Percentiles rank a stretch among this genome's conserved stretches.
Conservation (phyloP, 2,797 vertebrate genomes). For the Valencia hispanica region DNA sequence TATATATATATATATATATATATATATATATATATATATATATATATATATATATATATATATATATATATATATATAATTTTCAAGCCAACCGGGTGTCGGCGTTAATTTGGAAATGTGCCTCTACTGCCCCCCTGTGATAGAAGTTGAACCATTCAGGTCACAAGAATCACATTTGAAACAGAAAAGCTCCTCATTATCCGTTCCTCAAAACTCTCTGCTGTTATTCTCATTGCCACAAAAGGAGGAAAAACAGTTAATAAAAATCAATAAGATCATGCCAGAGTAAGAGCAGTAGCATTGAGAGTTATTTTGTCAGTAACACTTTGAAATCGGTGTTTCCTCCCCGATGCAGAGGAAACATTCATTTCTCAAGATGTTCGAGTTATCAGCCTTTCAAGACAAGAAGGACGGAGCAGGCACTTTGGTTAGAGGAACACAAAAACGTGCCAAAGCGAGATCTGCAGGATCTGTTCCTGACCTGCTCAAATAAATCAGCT, state of each 20-base stretch:
- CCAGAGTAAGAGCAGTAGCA: constrained; percentile 13
- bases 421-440: not conserved
- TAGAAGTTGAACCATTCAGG: not conserved
- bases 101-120: constrained; percentile 12
- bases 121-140: constrained; percentile 68
- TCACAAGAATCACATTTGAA: not conserved
- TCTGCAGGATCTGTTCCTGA: not conserved
- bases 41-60: no score
- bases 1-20: no score
- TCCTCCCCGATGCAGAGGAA: not conserved
- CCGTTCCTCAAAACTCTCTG: not conserved
- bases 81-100: not conserved
- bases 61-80: no score
- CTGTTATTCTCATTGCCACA: not conserved
- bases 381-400: not conserved
- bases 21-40: no score
- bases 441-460: not conserved
- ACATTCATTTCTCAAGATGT: constrained; percentile 29
- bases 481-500: not conserved
- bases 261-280: constrained; percentile 5
- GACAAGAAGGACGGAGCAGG: not conserved
- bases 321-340: constrained; percentile 11
- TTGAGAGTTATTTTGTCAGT: constrained; percentile 16
- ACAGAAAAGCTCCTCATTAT: not conserved
- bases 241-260: not conserved